Percentiles rank a stretch among this genome's conserved stretches.
Conservation (phyloP, 2,797 vertebrate species). For the Buphagus erythrorhynchus region DNA sequence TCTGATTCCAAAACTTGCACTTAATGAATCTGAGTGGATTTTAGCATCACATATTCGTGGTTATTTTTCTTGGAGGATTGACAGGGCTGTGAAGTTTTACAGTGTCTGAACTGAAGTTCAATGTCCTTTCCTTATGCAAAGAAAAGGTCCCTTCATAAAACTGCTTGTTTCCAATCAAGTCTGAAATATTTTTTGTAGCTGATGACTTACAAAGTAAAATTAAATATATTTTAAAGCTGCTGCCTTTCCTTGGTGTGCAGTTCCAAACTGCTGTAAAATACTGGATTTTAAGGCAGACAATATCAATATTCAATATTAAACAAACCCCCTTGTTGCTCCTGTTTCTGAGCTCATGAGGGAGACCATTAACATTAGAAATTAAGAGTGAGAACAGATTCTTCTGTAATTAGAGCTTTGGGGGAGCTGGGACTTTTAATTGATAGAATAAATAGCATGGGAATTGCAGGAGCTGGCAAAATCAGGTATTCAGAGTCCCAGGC, state of each 20-base stretch:
- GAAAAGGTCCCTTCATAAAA: not conserved
- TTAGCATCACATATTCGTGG: not conserved
- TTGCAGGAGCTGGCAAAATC: not conserved
- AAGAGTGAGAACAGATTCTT: not conserved
- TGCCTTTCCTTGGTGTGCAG: not conserved
- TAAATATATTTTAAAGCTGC: not conserved
- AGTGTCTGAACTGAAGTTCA: not conserved
- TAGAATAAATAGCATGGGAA: not conserved
- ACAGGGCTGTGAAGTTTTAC: not conserved
- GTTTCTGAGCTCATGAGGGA: not conserved
- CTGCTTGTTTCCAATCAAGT: not conserved
- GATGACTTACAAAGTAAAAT: not conserved
- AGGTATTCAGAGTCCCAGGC: not conserved
- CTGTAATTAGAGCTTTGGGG: not conserved
- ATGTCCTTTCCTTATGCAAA: not conserved
- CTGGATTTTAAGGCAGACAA: not conserved
- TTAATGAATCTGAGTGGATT: not conserved
- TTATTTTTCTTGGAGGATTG: conserved; percentile 14
- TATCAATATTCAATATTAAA: not conserved
- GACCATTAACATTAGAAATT: not conserved
- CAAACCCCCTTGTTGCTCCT: not conserved
- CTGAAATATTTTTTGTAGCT: not conserved
- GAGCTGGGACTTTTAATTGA: not conserved
- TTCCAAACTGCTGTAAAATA: not conserved
- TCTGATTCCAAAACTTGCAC: not conserved